phyloP scores from a whole-genome alignment of 2,113 vertebrate genomes.

The Eonycteris spelaea region DNA sequence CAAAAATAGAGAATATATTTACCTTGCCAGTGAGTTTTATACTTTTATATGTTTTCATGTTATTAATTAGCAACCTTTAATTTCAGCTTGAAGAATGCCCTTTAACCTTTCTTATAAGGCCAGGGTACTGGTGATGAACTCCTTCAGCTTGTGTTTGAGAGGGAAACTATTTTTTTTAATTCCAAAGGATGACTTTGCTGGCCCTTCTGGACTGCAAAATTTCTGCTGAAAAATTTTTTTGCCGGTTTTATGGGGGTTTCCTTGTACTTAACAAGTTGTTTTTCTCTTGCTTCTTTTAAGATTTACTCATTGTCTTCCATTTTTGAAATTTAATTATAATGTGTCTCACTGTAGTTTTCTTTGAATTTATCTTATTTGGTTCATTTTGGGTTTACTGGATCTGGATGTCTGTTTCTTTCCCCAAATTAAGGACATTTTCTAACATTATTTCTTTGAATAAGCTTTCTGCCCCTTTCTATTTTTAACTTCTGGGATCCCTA shows the following conservation, averaged over 20 bases:
- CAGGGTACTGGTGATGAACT: background rate
- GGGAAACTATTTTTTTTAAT: background rate
- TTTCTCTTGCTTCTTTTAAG: background rate
- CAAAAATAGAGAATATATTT: background rate
- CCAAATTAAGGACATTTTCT: background rate
- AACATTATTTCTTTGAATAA: background rate
- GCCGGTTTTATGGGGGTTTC: background rate
- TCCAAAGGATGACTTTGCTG: background rate
- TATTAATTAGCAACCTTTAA: background rate
- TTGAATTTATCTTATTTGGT: background rate
- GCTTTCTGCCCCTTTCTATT: background rate
- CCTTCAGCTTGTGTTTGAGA: background rate
- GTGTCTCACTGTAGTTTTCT: background rate
- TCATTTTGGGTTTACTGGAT: background rate
- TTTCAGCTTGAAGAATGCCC: background rate
- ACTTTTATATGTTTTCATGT: background rate
- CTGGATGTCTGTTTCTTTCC: background rate
- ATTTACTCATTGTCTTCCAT: background rate
- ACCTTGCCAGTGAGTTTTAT: background rate
- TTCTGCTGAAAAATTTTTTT: background rate
- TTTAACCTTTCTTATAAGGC: background rate
- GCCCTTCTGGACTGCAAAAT: background rate
- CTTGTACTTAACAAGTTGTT: background rate
- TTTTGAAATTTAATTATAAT: background rate
- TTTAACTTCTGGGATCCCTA: background rate